Evolutionary conservation across 2,888 invertebrate genomes (phyloP).

Genomic region (Synergus japonicus): DNA sequence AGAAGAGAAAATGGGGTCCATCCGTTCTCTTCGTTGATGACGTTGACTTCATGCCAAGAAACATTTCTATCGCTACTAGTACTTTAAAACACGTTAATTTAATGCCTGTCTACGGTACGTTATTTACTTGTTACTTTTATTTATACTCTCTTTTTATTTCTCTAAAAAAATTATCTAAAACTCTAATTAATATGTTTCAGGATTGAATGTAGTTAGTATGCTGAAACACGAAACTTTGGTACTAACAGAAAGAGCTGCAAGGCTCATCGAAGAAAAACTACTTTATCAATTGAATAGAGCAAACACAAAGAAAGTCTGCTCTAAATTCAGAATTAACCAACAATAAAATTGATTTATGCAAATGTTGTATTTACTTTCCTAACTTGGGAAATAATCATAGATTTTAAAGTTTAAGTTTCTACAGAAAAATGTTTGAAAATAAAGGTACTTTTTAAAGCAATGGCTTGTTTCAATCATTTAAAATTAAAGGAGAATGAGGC

Average conservation of each 20-base stretch:
- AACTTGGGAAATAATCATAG: conserved; percentile 35
- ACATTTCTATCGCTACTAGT: conserved; percentile 91
- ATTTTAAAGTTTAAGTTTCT: conserved; percentile 2
- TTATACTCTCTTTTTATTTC: not conserved
- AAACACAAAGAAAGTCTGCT: conserved; percentile 76
- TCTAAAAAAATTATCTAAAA: not conserved
- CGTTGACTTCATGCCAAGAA: conserved; percentile 93
- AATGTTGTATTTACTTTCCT: conserved; percentile 25
- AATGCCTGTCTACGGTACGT: conserved; percentile 93
- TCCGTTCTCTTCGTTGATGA: conserved; percentile 96
- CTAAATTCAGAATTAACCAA: conserved; percentile 83
- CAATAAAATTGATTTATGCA: conserved; percentile 67
- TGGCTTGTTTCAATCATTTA: not conserved
- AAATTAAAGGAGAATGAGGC: not conserved
- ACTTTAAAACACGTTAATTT: conserved; percentile 90
- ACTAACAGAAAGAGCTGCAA: conserved; percentile 89
- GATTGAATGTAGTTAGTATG: conserved; percentile 97
- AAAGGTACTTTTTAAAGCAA: not conserved
- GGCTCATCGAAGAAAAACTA: conserved; percentile 89
- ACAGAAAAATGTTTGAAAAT: not conserved
- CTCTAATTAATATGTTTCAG: conserved; percentile 65
- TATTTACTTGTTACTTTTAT: not conserved
- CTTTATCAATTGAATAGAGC: conserved; percentile 84
- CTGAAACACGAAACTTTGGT: conserved; percentile 96
- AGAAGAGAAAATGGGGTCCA: conserved; percentile 95